These are phyloP conservation scores for Microplitis manilae DNA, from an alignment of 2,888 invertebrate genomes.

Conservation along the genomic window DNA sequence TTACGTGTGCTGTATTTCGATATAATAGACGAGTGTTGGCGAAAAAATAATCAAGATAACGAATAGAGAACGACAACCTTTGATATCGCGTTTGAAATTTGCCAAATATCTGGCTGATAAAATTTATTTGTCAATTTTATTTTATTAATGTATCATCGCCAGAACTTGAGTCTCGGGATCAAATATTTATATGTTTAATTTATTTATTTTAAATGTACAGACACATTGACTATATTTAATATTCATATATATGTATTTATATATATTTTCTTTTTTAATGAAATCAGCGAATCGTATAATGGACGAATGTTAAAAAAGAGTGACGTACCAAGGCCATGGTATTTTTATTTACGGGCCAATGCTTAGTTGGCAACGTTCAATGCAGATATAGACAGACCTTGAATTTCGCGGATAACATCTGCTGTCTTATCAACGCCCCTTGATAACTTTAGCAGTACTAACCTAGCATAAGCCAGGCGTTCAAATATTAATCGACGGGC, in stretches of 20 bases:
- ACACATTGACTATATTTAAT: background rate
- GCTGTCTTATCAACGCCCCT: slow-evolving; percentile 67
- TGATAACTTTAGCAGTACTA: slow-evolving; percentile 68
- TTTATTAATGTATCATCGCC: background rate
- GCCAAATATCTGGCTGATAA: slow-evolving; percentile 57
- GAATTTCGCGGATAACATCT: slow-evolving; percentile 72
- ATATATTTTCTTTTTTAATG: background rate
- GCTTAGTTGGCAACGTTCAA: slow-evolving; percentile 69
- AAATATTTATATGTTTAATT: background rate
- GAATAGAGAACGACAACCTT: slow-evolving; percentile 56
- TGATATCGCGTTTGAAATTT: slow-evolving; percentile 59
- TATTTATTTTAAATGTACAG: background rate
- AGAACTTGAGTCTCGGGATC: background rate
- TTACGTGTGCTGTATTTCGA: background rate
- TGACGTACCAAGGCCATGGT: slow-evolving; percentile 68
- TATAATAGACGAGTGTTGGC: background rate
- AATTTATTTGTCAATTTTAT: slow-evolving; percentile 44
- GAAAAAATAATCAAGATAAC: slow-evolving; percentile 22
- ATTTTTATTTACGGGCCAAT: slow-evolving; percentile 70
- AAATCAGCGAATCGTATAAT: slow-evolving; percentile 35
- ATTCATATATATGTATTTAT: background rate
- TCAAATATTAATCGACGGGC: slow-evolving; percentile 68
- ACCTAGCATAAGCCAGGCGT: slow-evolving; percentile 71
- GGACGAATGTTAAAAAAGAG: slow-evolving; percentile 56
- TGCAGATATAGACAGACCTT: slow-evolving; percentile 67